Percentiles rank a stretch among this genome's conserved stretches.
phyloP scores from a whole-genome alignment of 2,888 invertebrate species.

The Hydroisotoma schaefferi region DNA sequence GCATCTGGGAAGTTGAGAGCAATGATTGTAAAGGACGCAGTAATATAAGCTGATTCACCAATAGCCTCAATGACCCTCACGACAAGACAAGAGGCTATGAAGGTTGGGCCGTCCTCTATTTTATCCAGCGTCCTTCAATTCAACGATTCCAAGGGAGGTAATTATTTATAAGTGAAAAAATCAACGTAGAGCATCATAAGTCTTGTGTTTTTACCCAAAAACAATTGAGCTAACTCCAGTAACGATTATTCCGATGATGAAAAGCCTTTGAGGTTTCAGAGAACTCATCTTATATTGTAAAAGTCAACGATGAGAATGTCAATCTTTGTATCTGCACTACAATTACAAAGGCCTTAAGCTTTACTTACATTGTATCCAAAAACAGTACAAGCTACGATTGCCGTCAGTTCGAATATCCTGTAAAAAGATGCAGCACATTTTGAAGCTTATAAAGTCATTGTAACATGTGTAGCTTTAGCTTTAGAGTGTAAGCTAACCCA shows the following conservation, averaged over 20 bases:
- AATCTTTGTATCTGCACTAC: too few relatives aligned
- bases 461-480: too few relatives aligned
- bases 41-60: constrained; percentile 71
- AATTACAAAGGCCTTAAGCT: too few relatives aligned
- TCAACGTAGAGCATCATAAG: too few relatives aligned
- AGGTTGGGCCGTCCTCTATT: constrained; percentile 49
- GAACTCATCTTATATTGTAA: constrained; percentile 53
- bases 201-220: too few relatives aligned
- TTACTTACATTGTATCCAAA: constrained; percentile 52
- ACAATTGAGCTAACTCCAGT: constrained; percentile 55
- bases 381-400: constrained; percentile 53
- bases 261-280: constrained; percentile 54
- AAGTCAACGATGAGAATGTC: too few relatives aligned
- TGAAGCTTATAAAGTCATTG: too few relatives aligned
- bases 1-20: constrained; percentile 83
- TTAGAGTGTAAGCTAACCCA: too few relatives aligned
- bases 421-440: too few relatives aligned
- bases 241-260: constrained; percentile 54
- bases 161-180: background rate
- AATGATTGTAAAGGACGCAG: constrained; percentile 80
- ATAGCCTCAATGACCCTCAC: constrained; percentile 55
- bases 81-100: constrained; percentile 54
- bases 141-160: background rate
- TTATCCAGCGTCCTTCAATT: constrained; percentile 48
- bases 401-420: constrained; percentile 54